Conservation (phyloP, 2,888 invertebrate genomes). For the Lobophora halterata region DNA sequence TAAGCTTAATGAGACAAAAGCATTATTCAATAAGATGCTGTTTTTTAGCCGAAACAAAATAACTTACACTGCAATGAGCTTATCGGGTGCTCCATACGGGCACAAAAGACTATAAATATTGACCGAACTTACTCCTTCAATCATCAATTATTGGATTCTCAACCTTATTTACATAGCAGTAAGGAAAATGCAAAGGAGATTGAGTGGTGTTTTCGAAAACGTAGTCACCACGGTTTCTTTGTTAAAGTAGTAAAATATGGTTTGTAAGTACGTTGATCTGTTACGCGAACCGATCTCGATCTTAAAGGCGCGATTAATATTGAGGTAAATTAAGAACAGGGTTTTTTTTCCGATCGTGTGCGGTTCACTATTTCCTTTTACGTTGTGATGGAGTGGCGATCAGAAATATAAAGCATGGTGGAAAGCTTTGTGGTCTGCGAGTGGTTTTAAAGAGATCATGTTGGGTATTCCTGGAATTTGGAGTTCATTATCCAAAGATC, state of each 20-base stretch:
- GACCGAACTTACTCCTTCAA: slow-evolving; percentile 28
- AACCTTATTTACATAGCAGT: slow-evolving; percentile 16
- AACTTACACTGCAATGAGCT: slow-evolving; percentile 67
- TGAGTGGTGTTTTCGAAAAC: slow-evolving; percentile 29
- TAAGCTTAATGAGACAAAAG: slow-evolving; percentile 74
- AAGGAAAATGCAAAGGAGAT: slow-evolving; percentile 2
- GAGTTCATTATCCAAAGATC: too few species aligned
- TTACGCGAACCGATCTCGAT: slow-evolving; percentile 41
- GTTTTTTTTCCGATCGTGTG: slow-evolving; percentile 22
- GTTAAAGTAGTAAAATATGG: slow-evolving; percentile 35
- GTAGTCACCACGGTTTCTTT: slow-evolving; percentile 35
- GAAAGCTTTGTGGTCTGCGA: too few species aligned
- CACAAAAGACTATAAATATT: slow-evolving; percentile 67
- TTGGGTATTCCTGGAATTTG: too few species aligned
- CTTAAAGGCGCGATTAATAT: slow-evolving; percentile 34
- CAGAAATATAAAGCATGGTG: too few species aligned
- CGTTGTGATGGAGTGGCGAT: too few species aligned
- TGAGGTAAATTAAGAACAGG: slow-evolving; percentile 22
- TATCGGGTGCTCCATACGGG: slow-evolving; percentile 62
- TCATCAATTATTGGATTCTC: slow-evolving; percentile 6
- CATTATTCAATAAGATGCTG: slow-evolving; percentile 58
- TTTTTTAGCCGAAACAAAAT: slow-evolving; percentile 60
- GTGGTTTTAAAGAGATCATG: too few species aligned
- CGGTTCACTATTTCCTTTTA: slow-evolving; percentile 17
- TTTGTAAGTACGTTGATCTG: slow-evolving; percentile 35